Evolutionary conservation across 92 coral and sea anemone genomes (phyloP), one percentile per base, ranked within the genome.

Genomic region (Pocillopora grandis): DNA sequence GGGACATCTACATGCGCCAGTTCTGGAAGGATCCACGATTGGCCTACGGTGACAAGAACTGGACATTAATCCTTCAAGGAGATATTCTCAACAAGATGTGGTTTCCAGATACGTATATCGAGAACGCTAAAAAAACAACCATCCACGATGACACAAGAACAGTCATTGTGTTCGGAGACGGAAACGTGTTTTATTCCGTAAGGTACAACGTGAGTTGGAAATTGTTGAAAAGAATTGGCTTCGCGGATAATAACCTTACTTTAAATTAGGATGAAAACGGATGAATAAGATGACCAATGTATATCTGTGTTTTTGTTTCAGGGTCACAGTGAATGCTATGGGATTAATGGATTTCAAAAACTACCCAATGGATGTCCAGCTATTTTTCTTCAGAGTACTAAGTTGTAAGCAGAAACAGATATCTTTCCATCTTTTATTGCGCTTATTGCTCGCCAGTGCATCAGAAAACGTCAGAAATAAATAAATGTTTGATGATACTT

Each of bases 11-110:
- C 62, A 71, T 89, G 66, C 88, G 90, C 1, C 90, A 85, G 62
- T 63, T 75, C 12, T 89, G 92, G 92, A 80, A 72, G 66, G 92
- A 89, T 60, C 81, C 84, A 33, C 72, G 92, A 49, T 68, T 89
- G 58, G 57, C 76, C 11, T 86, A 77, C 78, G 88, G 88, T 13
- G 75, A 76, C 77, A 58, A 78, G 19, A 85, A 78, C 63, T 77
- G 63, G 75, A 70, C 88, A 27, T 21, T 85, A 56, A 76, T 68
- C 16, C 84, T 85, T 58, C 88, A 85, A 58, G 88, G 88, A 8
- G 88, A 85, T 21, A 21, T 58, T 21, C 33, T 85, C 4, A 57
- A 69, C 10, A 78, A 66, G 58, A 10, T 85, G 70, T 85, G 88
- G 88, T 71, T 77, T 21, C 83, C 88, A 9, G 88, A 85, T 58